Conservation (phyloP, 2,797 vertebrate species). For the Enteromius thamalakanensis region DNA sequence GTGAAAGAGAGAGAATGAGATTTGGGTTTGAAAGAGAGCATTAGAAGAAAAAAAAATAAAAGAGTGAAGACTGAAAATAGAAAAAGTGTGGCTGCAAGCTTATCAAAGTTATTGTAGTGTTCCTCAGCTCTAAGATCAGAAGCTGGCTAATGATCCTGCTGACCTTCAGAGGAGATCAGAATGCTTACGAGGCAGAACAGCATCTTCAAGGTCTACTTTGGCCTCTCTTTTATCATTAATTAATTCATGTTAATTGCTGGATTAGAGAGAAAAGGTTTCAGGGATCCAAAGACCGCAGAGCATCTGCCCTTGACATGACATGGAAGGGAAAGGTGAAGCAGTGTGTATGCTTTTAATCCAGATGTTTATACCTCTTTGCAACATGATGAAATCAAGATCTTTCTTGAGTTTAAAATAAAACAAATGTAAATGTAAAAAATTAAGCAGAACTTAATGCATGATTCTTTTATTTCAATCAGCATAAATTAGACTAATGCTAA, state of each 20-base stretch:
- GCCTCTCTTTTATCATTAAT: conserved; percentile 76
- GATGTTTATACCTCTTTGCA: not conserved
- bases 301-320: conserved; percentile 48
- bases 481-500: not conserved
- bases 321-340: conserved; percentile 15
- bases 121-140: conserved; percentile 68
- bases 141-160: conserved; percentile 71
- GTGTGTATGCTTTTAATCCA: not conserved
- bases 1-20: conserved; percentile 1
- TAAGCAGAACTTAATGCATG: not conserved
- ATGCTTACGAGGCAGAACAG: conserved; percentile 77
- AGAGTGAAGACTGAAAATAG: not conserved
- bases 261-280: conserved; percentile 73
- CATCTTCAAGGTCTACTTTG: conserved; percentile 75
- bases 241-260: conserved; percentile 79
- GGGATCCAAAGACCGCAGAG: conserved; percentile 57
- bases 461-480: not conserved
- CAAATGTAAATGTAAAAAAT: not conserved
- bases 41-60: conserved; percentile 21
- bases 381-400: not conserved
- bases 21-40: conserved; percentile 31
- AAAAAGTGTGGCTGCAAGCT: conserved; percentile 19
- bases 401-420: not conserved
- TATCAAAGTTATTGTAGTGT: conserved; percentile 65
- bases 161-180: conserved; percentile 75